Base-by-base conservation (phyloP, 2,797 vertebrate genomes). In the Tiaroga cobitis region DNA sequence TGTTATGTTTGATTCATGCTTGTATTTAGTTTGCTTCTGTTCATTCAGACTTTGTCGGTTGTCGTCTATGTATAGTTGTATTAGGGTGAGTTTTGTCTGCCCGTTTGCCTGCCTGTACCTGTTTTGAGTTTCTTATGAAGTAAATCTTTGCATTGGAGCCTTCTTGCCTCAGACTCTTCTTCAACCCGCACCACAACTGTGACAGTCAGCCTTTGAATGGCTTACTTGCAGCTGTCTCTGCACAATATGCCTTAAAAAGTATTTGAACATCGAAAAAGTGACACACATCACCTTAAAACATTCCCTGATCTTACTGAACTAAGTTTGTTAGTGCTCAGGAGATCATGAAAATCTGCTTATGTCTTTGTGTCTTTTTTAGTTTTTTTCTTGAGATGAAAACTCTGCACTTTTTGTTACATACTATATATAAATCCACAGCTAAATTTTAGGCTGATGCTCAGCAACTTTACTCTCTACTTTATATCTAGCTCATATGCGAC, bases 401-500 rank as follows among this genome's bases (percentile, higher is more conserved):
- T 54, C 73, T 83, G 72, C 70, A 49, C 59, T 69, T 81, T 81
- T 54, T 69, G 79, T 81, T 54, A 81, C 63, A 69, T 69, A 65
- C 63, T 18, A 29, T 32, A 69, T 46, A 39, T 41, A 84, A 69
- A 61, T 54, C 82, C 73, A 69, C 73, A 56, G 63, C 34, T 75
- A 65, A 37, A 83, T 83, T 84, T 84, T 56, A 46, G 37, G 29
- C 67, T 49, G 15, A 80, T 68, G 51, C 67, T 79, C 83, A 85
- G 83, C 83, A 85, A 46, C 67, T 85, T 80, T 26, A 18, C 65
- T 26, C 68, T 69, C 1, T 61, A 46, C 26, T 84, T 84, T 70
- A 63, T 63, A 24, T 61, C 32, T 39, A 51, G 68, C 68, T 72
- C 83, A 65, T 63, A 70, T 78, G 74, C 4, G 34, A 59, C 74